A percentile compares a stretch with the other conserved stretches of the same genome.
Evolutionary conservation across 2,888 invertebrate species (phyloP).

Genomic region (Drosophila paucipuncta): DNA sequence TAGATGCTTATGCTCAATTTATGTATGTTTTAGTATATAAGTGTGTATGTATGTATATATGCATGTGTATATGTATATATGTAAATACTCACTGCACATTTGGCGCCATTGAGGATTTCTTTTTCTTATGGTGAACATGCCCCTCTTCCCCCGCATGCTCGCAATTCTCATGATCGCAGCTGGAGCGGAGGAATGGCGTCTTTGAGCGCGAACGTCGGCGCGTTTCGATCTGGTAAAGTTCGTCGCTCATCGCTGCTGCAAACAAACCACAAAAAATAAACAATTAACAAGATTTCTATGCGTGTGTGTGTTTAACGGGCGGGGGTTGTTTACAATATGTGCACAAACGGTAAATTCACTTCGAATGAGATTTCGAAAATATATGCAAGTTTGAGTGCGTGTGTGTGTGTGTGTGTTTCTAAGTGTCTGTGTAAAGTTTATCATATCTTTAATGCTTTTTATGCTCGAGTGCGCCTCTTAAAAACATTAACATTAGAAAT

Average conservation of each 20-base stretch:
- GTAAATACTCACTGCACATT: constrained; percentile 82
- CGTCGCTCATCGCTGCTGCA: constrained; percentile 76
- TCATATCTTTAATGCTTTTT: constrained; percentile 29
- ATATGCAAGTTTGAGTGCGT: neutral
- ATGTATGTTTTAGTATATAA: neutral
- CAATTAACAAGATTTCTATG: neutral
- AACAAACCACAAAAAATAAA: constrained; percentile 11
- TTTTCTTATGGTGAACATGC: constrained; percentile 85
- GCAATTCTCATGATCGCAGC: constrained; percentile 87
- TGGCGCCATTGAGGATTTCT: constrained; percentile 75
- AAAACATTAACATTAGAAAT: constrained; percentile 52
- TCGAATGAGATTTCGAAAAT: constrained; percentile 3
- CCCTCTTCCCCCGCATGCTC: constrained; percentile 86
- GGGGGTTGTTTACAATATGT: constrained; percentile 68
- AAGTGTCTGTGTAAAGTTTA: neutral
- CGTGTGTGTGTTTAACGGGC: constrained; percentile 37
- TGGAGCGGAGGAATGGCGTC: constrained; percentile 88
- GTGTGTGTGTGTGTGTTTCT: neutral
- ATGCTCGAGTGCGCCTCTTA: constrained; percentile 55
- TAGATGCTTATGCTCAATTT: neutral
- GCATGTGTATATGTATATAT: neutral
- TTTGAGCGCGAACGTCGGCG: constrained; percentile 90
- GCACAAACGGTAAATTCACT: constrained; percentile 18
- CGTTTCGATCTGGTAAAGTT: constrained; percentile 86
- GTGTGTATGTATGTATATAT: neutral